Evolutionary conservation across 1,140 invertebrate genomes (phyloP).

Genomic region (Drosophila sulfurigaster): DNA sequence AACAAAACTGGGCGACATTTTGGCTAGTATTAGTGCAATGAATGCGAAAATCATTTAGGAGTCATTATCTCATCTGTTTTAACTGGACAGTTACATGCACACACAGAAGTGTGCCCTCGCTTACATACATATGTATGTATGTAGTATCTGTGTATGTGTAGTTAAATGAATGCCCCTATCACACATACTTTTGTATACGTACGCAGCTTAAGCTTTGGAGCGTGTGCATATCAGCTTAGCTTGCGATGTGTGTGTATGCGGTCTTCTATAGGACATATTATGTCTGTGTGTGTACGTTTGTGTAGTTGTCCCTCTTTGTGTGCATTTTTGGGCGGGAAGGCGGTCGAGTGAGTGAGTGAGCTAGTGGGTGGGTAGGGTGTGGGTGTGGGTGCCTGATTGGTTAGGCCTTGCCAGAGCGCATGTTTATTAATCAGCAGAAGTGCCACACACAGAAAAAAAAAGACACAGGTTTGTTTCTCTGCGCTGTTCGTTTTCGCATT

Average conservation of each 20-base stretch:
- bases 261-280: slow-evolving; percentile 29
- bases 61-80: slow-evolving; percentile 20
- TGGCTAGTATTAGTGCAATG: neutral
- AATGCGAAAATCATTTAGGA: neutral
- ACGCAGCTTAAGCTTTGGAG: slow-evolving; percentile 53
- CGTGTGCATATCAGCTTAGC: slow-evolving; percentile 54
- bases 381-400: slow-evolving; percentile 64
- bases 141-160: slow-evolving; percentile 18
- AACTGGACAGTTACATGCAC: slow-evolving; percentile 39
- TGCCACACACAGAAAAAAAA: slow-evolving; percentile 42
- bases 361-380: no score
- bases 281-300: slow-evolving; percentile 41
- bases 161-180: slow-evolving; percentile 43
- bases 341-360: slow-evolving; percentile 28
- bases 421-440: slow-evolving; percentile 79
- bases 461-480: slow-evolving; percentile 60
- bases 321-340: slow-evolving; percentile 31
- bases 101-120: slow-evolving; percentile 4
- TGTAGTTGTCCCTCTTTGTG: slow-evolving; percentile 28
- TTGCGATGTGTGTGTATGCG: slow-evolving; percentile 54
- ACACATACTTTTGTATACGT: neutral
- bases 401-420: slow-evolving; percentile 77
- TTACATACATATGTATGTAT: neutral
- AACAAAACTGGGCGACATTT: neutral
- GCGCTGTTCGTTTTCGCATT: slow-evolving; percentile 61